Evolutionary conservation across 2,888 invertebrate genomes (phyloP).

Genomic region (Myopa tessellatipennis): DNA sequence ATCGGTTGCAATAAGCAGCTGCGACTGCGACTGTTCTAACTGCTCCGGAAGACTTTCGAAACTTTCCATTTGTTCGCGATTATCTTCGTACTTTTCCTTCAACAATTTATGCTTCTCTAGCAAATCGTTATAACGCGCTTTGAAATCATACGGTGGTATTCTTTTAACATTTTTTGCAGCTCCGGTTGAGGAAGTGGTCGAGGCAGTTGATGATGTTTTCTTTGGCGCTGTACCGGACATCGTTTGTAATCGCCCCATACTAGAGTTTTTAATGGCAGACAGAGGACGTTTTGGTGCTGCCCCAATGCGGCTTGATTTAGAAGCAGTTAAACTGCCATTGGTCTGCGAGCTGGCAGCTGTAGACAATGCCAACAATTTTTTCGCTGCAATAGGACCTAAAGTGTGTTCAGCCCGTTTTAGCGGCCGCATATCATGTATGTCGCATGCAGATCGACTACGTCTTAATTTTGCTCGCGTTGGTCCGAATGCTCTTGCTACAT

Average conservation of each 20-base stretch:
- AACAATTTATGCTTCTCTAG: constrained; percentile 72
- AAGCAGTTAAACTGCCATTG: neutral
- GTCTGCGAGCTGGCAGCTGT: neutral
- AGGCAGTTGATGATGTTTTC: constrained; percentile 16
- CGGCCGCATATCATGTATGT: constrained; percentile 54
- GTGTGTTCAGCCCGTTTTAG: constrained; percentile 59
- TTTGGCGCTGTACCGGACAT: constrained; percentile 24
- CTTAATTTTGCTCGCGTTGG: constrained; percentile 54
- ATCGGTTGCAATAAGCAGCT: constrained; percentile 59
- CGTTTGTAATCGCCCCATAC: constrained; percentile 7
- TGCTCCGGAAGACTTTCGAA: constrained; percentile 70
- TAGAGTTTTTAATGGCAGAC: constrained; percentile 11
- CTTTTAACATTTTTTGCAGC: constrained; percentile 68
- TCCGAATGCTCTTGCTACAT: constrained; percentile 44
- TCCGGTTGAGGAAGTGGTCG: constrained; percentile 49
- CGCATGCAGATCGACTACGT: constrained; percentile 62
- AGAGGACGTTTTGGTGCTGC: constrained; percentile 25
- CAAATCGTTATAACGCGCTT: constrained; percentile 74
- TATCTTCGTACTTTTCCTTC: constrained; percentile 70
- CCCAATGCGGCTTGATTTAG: constrained; percentile 44
- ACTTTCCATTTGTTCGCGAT: constrained; percentile 69
- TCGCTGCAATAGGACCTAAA: constrained; percentile 59
- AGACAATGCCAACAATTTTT: constrained; percentile 49
- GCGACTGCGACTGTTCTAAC: constrained; percentile 68
- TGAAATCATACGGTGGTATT: constrained; percentile 75